Evolutionary conservation across 2,797 vertebrate species (phyloP).

Genomic region (Chelmon rostratus): DNA sequence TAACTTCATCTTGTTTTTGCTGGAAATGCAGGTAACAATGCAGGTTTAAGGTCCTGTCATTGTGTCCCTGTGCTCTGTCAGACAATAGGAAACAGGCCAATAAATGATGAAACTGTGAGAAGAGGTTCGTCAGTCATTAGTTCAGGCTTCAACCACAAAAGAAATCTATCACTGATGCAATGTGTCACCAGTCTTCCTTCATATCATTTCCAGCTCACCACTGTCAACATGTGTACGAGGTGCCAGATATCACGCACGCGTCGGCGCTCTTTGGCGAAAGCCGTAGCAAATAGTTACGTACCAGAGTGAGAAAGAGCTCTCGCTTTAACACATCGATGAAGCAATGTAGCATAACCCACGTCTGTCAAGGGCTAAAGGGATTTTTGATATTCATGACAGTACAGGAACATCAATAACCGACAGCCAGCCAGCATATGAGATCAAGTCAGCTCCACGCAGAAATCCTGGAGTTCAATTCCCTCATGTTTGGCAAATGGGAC

Average conservation of each 20-base stretch:
- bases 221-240: not conserved
- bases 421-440: not conserved
- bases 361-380: not conserved
- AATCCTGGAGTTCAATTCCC: conserved; percentile 8
- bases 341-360: not conserved
- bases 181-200: not conserved
- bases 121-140: not conserved
- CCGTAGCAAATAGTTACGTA: not conserved
- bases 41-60: not conserved
- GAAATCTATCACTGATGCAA: not conserved
- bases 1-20: not conserved
- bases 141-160: not conserved
- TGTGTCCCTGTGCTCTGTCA: not conserved
- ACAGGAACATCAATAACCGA: not conserved
- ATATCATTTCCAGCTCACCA: not conserved
- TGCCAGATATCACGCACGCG: not conserved
- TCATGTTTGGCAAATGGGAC: conserved; percentile 6
- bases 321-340: not conserved
- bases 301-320: not conserved
- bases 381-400: conserved; percentile 11
- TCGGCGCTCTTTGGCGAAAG: not conserved
- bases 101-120: not conserved
- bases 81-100: not conserved
- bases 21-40: too few species aligned
- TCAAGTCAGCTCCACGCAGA: conserved; percentile 6